These are phyloP conservation scores for Etia nguti DNA, from an alignment of 2,113 vertebrate genomes.

Conservation along the genomic window DNA sequence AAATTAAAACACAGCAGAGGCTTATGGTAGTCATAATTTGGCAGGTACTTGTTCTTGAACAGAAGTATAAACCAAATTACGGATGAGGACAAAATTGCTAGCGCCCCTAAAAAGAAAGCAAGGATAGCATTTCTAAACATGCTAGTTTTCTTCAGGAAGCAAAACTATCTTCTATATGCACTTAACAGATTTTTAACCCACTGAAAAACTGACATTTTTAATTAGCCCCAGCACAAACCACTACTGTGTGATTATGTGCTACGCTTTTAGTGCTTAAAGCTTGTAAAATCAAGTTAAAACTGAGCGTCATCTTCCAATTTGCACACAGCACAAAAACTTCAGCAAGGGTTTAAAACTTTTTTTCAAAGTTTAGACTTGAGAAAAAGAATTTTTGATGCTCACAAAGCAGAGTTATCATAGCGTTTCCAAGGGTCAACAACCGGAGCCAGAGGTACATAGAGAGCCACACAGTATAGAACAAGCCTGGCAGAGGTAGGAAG, in stretches of 20 bases:
- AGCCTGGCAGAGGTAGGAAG: background rate
- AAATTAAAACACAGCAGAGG: background rate
- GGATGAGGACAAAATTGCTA: background rate
- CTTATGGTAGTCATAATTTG: background rate
- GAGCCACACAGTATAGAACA: background rate
- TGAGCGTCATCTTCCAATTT: background rate
- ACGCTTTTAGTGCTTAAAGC: background rate
- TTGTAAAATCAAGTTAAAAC: background rate
- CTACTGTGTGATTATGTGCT: background rate
- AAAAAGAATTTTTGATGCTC: background rate
- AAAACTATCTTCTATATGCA: background rate
- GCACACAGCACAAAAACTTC: background rate
- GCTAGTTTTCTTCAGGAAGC: background rate
- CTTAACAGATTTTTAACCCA: background rate
- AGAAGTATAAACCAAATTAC: background rate
- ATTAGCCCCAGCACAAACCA: background rate
- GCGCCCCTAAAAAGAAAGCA: background rate
- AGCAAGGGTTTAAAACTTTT: background rate
- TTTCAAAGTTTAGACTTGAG: background rate
- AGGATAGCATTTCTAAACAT: background rate
- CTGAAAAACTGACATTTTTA: background rate
- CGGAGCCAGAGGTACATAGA: accelerated
- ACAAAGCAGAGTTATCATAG: background rate
- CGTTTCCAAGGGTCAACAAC: background rate
- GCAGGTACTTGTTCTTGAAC: background rate